Evolutionary conservation across 2,113 vertebrate species (phyloP).

Genomic region (Thryonomys swinderianus): DNA sequence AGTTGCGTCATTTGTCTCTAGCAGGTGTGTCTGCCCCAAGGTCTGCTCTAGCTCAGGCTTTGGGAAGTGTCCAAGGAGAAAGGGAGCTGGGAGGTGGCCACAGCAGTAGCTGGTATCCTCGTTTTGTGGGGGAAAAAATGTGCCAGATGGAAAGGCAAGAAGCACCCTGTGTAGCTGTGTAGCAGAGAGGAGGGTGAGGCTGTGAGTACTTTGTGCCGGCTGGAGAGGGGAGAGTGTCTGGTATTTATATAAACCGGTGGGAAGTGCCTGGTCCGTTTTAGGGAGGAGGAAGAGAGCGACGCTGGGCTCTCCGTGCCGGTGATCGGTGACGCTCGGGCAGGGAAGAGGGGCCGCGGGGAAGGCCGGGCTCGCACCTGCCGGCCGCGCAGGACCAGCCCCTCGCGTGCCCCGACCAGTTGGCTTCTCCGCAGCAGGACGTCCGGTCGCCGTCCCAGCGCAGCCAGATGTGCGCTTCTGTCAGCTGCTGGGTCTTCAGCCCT

Average conservation of each 20-base stretch:
- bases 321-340: too few relatives aligned
- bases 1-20: constrained; percentile 51
- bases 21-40: background rate
- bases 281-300: background rate
- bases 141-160: background rate
- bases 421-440: background rate
- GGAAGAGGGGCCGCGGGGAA: too few relatives aligned
- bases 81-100: accelerated
- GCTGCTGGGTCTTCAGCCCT: background rate
- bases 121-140: background rate
- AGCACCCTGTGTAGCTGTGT: background rate
- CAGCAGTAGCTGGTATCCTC: background rate
- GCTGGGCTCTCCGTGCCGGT: background rate
- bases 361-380: background rate
- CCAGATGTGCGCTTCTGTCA: background rate
- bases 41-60: background rate
- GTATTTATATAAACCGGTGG: background rate
- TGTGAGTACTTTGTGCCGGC: background rate
- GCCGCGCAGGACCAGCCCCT: background rate
- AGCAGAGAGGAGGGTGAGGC: background rate
- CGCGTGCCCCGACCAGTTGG: background rate
- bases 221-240: background rate
- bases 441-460: background rate
- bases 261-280: constrained; percentile 50
- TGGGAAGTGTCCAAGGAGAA: background rate